Evolutionary conservation across 2,113 vertebrate genomes (phyloP).

Genomic region (Pterophyllum scalare): DNA sequence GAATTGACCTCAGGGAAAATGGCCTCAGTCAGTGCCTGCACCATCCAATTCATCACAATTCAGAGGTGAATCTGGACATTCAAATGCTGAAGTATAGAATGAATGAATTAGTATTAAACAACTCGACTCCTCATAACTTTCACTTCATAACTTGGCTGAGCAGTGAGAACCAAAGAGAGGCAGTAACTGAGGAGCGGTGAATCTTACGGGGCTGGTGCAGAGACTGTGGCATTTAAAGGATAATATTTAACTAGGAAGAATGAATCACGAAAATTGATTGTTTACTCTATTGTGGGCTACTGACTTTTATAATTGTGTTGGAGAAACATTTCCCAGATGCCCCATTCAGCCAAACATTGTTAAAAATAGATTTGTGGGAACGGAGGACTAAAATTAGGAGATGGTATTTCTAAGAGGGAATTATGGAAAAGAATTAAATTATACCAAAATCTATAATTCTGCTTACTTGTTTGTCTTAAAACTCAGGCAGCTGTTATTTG

Average conservation of each 20-base stretch:
- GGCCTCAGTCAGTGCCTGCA: conserved; percentile 6
- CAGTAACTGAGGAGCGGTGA: background rate
- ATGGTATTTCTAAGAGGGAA: background rate
- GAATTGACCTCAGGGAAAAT: conserved; percentile 43
- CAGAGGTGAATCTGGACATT: conserved; percentile 12
- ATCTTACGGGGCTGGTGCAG: conserved; percentile 3
- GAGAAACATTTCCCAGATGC: conserved; percentile 25
- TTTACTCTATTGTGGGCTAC: background rate
- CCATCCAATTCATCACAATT: conserved; percentile 21
- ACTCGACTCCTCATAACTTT: background rate
- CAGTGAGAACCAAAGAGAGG: background rate
- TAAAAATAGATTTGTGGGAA: conserved; percentile 13
- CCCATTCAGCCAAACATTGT: background rate
- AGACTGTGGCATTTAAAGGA: conserved; percentile 69
- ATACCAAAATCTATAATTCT: background rate
- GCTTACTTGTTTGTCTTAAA: background rate
- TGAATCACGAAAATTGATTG: conserved; percentile 52
- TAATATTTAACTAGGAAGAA: conserved; percentile 50
- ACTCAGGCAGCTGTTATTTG: conserved; percentile 2
- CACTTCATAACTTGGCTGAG: background rate
- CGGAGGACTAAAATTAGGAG: background rate
- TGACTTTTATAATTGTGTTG: conserved; percentile 28
- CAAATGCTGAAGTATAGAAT: background rate
- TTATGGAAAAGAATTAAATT: background rate
- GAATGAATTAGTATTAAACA: background rate